These are phyloP conservation scores for Dryomyza anilis DNA, from an alignment of 2,888 invertebrate species.

Conservation along the genomic window DNA sequence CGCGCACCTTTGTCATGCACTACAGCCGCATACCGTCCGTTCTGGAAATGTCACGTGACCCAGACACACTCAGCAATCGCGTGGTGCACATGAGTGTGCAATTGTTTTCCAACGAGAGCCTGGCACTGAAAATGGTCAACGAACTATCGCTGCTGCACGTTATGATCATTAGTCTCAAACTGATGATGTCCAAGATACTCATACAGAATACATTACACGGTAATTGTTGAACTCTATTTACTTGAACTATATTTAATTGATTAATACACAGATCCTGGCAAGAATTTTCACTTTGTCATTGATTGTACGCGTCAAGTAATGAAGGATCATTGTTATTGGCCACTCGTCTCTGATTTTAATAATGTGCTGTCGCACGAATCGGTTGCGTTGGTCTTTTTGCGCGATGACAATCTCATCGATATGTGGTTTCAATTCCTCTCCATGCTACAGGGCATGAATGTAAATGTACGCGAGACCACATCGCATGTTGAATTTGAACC, in stretches of 20 bases:
- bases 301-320: slow-evolving; percentile 90
- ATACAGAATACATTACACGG: slow-evolving; percentile 86
- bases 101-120: slow-evolving; percentile 90
- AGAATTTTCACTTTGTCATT: slow-evolving; percentile 88
- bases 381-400: slow-evolving; percentile 87
- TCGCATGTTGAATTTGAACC: slow-evolving; percentile 97
- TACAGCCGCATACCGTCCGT: slow-evolving; percentile 94
- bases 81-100: slow-evolving; percentile 98
- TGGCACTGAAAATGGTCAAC: slow-evolving; percentile 90
- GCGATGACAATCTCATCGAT: slow-evolving; percentile 84
- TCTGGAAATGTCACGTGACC: slow-evolving; percentile 82
- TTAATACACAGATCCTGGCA: slow-evolving; percentile 74
- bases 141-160: slow-evolving; percentile 88
- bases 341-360: slow-evolving; percentile 93
- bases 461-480: slow-evolving; percentile 87
- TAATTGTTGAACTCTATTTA: slow-evolving; percentile 55
- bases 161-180: slow-evolving; percentile 86
- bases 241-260: not conserved
- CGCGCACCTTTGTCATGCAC: slow-evolving; percentile 93
- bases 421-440: slow-evolving; percentile 96
- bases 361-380: slow-evolving; percentile 93
- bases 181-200: slow-evolving; percentile 92
- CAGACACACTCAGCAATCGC: slow-evolving; percentile 90
- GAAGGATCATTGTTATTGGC: slow-evolving; percentile 99
- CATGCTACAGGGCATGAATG: slow-evolving; percentile 98